Percentiles rank a stretch among this genome's conserved stretches.
phyloP scores from a whole-genome alignment of 2,113 vertebrate genomes.

The Meles meles region DNA sequence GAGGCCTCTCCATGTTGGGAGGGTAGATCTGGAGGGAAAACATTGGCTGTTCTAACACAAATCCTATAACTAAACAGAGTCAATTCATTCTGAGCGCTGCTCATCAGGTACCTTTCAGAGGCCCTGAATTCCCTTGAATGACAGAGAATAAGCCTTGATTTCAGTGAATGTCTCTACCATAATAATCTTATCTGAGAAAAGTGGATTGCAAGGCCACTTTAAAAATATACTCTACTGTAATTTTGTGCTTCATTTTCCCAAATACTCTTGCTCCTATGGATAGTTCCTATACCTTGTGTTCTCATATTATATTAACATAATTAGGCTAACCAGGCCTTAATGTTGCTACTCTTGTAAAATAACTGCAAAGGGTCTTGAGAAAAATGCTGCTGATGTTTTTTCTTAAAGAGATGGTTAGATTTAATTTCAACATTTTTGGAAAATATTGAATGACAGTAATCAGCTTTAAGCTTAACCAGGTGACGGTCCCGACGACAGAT shows the following conservation, averaged over 20 bases:
- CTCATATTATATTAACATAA: background rate
- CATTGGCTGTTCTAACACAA: background rate
- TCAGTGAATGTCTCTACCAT: background rate
- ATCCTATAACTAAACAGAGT: constrained; percentile 7
- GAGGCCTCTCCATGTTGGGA: background rate
- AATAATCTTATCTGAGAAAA: constrained; percentile 23
- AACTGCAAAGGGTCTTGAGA: background rate
- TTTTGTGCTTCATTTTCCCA: background rate
- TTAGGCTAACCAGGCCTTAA: background rate
- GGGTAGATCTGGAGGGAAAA: background rate
- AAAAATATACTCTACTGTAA: background rate
- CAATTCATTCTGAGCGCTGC: background rate
- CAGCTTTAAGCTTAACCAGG: background rate
- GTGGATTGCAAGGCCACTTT: background rate
- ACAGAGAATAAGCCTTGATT: constrained; percentile 69
- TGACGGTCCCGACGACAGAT: background rate
- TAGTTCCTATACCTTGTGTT: background rate
- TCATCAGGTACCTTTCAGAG: constrained; percentile 65
- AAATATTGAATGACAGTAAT: constrained; percentile 6
- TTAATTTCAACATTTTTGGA: constrained; percentile 55
- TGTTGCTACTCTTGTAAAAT: constrained; percentile 12
- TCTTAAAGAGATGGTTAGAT: constrained; percentile 22
- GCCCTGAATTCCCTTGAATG: background rate
- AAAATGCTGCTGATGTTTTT: background rate
- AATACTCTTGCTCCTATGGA: constrained; percentile 2